Evolutionary conservation across 53 echinoderm and acorn worm species (phyloP), one percentile per base, ranked within the genome.

Genomic region (Luidia sarsii): DNA sequence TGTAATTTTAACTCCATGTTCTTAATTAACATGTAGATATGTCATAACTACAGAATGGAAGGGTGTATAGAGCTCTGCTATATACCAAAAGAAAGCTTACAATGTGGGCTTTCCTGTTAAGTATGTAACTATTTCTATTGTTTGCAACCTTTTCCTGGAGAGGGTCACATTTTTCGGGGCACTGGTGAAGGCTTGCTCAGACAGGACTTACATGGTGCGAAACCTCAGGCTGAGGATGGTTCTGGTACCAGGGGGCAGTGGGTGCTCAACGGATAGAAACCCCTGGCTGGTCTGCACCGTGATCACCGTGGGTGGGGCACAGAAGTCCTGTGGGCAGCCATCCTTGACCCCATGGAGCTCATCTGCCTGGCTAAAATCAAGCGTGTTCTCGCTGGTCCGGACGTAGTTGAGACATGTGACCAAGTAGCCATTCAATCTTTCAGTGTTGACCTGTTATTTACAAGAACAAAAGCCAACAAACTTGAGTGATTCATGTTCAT

Each of bases 361-460:
- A 50, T 87, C 80, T 4, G 94, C 91, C 14, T 71, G 37, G 82
- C 74, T 51, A 30, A 99, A 69, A 74, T 99, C 79, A 54, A 99
- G 81, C n/a, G 80, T 83, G 23, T 87, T 91, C n/a, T 50, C 23
- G 23, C 54, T 64, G 10, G 94, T 87, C 28, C 89, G 67, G 75
- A 99, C 91, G 88, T 91, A 99, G 79, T 87, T 56, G 20, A 94
- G 80, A 53, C 99, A 99, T 0, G 99, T 91, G 32, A 99, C 94
- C 14, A 99, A 87, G 72, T 99, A 99, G 20, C 99, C 99, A 63
- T 99, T 93, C 16, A 99, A 68, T 67, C 99, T 86, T 36, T 99
- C 99, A 19, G 99, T 99, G 29, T 91, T 89, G 10, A 97, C 86
- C 95, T 95, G 20, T 1, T 29, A 45, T 13, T n/a, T n/a, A n/a